A percentile compares a stretch with the other conserved stretches of the same genome.
phyloP scores from a whole-genome alignment of 2,888 invertebrate species.

The Aquatica leii region DNA sequence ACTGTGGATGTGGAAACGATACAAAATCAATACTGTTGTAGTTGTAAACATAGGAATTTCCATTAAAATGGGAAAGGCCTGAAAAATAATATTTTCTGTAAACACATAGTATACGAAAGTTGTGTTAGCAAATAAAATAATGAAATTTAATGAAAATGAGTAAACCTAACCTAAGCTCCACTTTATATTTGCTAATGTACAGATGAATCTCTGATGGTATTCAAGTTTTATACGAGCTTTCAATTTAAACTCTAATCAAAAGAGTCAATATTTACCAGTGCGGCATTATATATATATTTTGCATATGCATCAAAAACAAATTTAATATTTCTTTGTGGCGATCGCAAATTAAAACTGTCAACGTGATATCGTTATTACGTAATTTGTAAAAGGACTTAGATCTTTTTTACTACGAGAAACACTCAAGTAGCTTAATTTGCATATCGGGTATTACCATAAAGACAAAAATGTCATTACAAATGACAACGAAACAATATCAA shows the following conservation, averaged over 20 bases:
- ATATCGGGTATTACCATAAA: too few species aligned
- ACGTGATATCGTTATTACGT: too few species aligned
- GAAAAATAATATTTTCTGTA: neutral
- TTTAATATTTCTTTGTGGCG: too few species aligned
- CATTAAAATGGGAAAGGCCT: neutral
- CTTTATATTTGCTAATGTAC: neutral
- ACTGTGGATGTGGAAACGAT: neutral
- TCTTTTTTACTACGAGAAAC: too few species aligned
- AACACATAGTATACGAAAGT: neutral
- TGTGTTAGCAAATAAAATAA: neutral
- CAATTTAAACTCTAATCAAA: neutral
- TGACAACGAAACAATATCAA: too few species aligned
- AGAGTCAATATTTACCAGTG: neutral
- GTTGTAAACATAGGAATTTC: slow-evolving; percentile 3
- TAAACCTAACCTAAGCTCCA: neutral
- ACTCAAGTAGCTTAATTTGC: too few species aligned
- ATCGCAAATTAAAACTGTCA: too few species aligned
- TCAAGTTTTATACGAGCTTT: slow-evolving; percentile 1
- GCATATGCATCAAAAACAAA: too few species aligned
- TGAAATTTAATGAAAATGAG: neutral
- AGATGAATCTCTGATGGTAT: neutral
- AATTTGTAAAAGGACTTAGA: too few species aligned
- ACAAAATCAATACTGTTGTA: slow-evolving; percentile 1
- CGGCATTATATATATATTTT: neutral
- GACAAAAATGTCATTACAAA: too few species aligned